Evolutionary conservation across 2,113 vertebrate genomes (phyloP).

Genomic region (Marmota flaviventris): DNA sequence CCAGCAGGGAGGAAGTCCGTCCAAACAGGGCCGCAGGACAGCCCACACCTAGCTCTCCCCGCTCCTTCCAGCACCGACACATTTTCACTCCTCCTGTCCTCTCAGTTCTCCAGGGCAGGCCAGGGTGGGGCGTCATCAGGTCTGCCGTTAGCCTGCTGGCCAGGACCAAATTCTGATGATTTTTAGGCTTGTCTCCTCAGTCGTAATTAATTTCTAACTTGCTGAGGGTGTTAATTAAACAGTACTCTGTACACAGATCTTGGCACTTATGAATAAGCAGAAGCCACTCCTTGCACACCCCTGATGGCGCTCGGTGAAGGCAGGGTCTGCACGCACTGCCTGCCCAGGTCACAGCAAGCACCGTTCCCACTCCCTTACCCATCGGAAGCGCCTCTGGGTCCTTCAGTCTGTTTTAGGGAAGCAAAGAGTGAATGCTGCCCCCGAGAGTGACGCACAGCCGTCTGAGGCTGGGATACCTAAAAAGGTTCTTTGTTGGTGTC

Average conservation of each 20-base stretch:
- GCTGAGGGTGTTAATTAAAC: neutral
- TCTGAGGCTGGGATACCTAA: neutral
- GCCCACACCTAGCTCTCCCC: neutral
- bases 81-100: neutral
- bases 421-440: neutral
- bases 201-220: neutral
- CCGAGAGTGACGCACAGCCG: neutral
- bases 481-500: no score
- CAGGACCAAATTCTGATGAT: neutral
- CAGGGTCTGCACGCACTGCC: no score
- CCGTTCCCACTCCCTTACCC: neutral
- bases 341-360: neutral
- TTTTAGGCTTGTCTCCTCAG: neutral
- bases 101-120: neutral
- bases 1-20: neutral
- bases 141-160: neutral
- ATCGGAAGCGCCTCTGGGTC: neutral
- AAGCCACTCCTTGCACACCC: neutral
- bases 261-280: neutral
- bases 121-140: neutral
- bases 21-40: neutral
- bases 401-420: neutral
- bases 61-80: neutral
- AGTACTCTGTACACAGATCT: neutral
- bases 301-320: neutral